Base-by-base conservation (phyloP, 2,797 vertebrate genomes). In the Adrianichthys oophorus region DNA sequence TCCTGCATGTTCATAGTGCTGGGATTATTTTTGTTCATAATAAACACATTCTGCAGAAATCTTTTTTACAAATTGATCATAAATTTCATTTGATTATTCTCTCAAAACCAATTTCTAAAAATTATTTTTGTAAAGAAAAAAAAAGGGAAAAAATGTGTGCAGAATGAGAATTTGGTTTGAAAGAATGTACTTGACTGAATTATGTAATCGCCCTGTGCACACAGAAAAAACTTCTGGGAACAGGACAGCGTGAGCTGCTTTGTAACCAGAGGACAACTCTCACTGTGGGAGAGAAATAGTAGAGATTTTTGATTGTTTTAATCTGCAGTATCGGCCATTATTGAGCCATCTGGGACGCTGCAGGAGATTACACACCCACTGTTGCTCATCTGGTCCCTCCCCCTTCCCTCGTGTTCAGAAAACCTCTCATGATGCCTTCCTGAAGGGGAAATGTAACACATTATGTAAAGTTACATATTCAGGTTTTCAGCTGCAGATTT, bases 321-420 rank as follows among this genome's bases (percentile, higher is more conserved):
- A 87, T 89, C 82, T 89, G 80, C 67, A 66, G 72, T 75, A 82
- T 87, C 81, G 83, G 82, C 86, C 84, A 65, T 87, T 75, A 62
- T 74, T 74, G 67, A 85, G 82, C 91, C 88, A 93, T 93, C 88
- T 92, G 90, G 87, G 83, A 86, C 86, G 82, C 89, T 83, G 88
- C 87, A 84, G 90, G 91, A 88, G 90, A 91, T 88, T 89, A 89
- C 68, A 85, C 71, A 80, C 70, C 76, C 48, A 59, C 59, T 79
- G 75, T 78, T 62, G 77, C 71, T 85, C 81, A 82, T 80, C 72
- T 74, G 65, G 45, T 63, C 32, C 74, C 69, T 47, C 70, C 72
- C 72, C 65, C 74, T 18, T 10, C 54, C 52, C 48, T 64, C 56
- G 12, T 54, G 56, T 68, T 81, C 57, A 72, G 54, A 65, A 82